Evolutionary conservation across 2,888 invertebrate species (phyloP).

Genomic region (Campaea margaritaria): DNA sequence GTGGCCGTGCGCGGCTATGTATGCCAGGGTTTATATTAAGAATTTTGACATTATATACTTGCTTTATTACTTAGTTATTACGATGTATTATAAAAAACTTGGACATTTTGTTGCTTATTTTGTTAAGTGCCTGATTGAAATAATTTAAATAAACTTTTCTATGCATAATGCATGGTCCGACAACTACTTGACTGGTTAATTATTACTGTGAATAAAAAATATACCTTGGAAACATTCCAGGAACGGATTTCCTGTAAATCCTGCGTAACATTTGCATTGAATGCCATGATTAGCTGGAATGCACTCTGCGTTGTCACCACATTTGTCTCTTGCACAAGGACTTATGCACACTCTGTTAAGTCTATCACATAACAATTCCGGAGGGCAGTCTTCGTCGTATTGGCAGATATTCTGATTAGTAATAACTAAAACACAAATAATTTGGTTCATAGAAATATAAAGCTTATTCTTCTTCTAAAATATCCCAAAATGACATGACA

Average conservation of each 20-base stretch:
- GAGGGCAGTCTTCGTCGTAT: slow-evolving; percentile 96
- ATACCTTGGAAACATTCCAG: slow-evolving; percentile 88
- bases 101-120: too few species aligned
- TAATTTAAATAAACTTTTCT: too few species aligned
- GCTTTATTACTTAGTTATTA: too few species aligned
- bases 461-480: not conserved
- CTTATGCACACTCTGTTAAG: slow-evolving; percentile 93
- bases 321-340: slow-evolving; percentile 91
- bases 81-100: too few species aligned
- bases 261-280: slow-evolving; percentile 90
- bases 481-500: not conserved
- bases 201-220: slow-evolving; percentile 35
- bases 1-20: too few species aligned
- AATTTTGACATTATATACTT: too few species aligned
- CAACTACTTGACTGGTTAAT: not conserved
- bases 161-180: too few species aligned
- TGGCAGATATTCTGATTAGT: slow-evolving; percentile 86
- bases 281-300: slow-evolving; percentile 90
- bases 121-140: too few species aligned
- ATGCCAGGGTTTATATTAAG: too few species aligned
- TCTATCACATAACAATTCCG: slow-evolving; percentile 93
- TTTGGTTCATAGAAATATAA: not conserved
- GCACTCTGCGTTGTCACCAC: slow-evolving; percentile 93
- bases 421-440: slow-evolving; percentile 16
- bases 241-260: slow-evolving; percentile 91